Percentiles rank a stretch among this genome's conserved stretches.
Conservation (phyloP, 2,113 vertebrate species). For the Tychaedon coryphoeus region DNA sequence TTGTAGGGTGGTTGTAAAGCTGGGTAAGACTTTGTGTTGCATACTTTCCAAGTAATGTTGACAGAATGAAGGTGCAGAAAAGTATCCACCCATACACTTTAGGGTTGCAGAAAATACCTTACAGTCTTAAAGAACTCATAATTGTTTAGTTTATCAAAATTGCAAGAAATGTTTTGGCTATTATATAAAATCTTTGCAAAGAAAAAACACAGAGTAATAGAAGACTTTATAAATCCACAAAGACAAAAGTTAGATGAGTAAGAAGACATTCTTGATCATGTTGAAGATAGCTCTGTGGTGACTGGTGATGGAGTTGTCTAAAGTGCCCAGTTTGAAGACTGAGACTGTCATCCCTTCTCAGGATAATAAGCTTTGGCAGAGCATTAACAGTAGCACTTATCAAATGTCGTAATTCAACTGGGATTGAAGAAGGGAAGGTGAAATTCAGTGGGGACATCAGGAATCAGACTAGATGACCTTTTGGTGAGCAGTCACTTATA, state of each 20-base stretch:
- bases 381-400: not conserved
- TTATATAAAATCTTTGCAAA: not conserved
- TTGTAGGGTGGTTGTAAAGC: not conserved
- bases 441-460: not conserved
- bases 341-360: not conserved
- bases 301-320: not conserved
- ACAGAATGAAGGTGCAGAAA: not conserved
- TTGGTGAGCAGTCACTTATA: not conserved
- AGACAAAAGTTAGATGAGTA: not conserved
- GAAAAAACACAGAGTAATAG: not conserved
- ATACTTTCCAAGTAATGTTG: not conserved
- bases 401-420: not conserved
- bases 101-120: not conserved
- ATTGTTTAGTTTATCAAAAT: not conserved
- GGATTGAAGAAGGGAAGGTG: not conserved
- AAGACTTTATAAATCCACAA: not conserved
- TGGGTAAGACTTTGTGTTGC: not conserved
- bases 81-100: not conserved
- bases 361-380: not conserved
- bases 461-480: not conserved
- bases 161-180: not conserved
- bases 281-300: not conserved
- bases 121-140: not conserved
- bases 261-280: not conserved
- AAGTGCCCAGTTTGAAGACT: not conserved